A percentile compares a stretch with the other conserved stretches of the same genome.
phyloP scores from a whole-genome alignment of 2,888 invertebrate species.

The Amphipoea oculea region DNA sequence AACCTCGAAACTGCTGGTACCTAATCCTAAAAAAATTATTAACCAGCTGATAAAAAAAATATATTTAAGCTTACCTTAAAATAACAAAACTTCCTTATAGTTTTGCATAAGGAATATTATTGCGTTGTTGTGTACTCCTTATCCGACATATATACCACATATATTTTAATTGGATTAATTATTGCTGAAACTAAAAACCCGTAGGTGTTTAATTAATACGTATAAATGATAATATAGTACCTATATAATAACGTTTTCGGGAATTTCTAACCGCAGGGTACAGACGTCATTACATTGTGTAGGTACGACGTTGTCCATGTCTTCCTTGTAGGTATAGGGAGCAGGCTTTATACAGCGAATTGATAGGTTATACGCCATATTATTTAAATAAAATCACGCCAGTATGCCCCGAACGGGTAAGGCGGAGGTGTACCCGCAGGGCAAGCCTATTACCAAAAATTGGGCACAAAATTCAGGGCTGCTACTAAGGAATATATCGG shows the following conservation, averaged over 20 bases:
- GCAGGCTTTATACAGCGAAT: conserved; percentile 7
- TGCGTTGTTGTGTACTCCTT: conserved; percentile 28
- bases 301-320: conserved; percentile 25
- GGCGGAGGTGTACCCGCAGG: neutral
- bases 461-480: too few relatives aligned
- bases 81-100: conserved; percentile 36
- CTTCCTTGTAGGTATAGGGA: conserved; percentile 33
- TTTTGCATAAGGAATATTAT: conserved; percentile 22
- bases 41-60: conserved; percentile 29
- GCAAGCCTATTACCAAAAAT: neutral
- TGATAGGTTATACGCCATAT: neutral
- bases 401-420: neutral
- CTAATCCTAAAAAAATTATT: neutral
- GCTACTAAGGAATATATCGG: neutral
- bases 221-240: conserved; percentile 30
- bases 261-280: conserved; percentile 58
- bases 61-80: conserved; percentile 3
- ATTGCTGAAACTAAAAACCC: conserved; percentile 54
- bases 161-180: conserved; percentile 61
- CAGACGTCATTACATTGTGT: conserved; percentile 39
- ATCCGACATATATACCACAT: conserved; percentile 33
- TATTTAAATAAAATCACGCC: neutral
- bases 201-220: conserved; percentile 59
- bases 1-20: neutral
- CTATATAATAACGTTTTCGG: conserved; percentile 56